Conservation (phyloP, 2,888 invertebrate species). For the Apodemia mormo region DNA sequence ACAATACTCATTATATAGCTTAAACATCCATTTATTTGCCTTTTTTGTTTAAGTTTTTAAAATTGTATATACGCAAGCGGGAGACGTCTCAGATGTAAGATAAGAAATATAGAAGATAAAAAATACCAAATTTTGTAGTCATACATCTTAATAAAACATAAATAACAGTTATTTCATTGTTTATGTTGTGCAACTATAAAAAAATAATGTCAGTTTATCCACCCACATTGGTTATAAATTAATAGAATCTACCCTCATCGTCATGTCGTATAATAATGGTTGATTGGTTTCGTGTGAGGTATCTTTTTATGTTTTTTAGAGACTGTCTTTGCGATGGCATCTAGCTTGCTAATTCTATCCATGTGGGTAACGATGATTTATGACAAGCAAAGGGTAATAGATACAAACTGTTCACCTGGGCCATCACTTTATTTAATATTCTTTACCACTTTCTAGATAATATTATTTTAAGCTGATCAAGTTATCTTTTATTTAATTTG, state of each 20-base stretch:
- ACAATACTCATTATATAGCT: too few species aligned
- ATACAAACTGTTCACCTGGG: constrained; percentile 20
- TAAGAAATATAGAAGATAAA: too few species aligned
- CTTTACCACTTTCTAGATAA: not conserved
- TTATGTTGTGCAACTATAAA: constrained; percentile 59
- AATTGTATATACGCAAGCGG: not conserved
- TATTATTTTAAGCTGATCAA: constrained; percentile 3
- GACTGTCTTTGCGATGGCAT: constrained; percentile 59
- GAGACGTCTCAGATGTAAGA: not conserved
- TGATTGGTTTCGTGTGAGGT: constrained; percentile 77
- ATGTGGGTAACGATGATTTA: constrained; percentile 68
- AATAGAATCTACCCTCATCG: constrained; percentile 78
- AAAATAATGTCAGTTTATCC: constrained; percentile 77
- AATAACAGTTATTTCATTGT: constrained; percentile 64
- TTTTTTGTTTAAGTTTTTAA: not conserved
- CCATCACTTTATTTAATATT: constrained; percentile 6
- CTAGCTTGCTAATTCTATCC: constrained; percentile 61
- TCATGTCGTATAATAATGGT: constrained; percentile 74
- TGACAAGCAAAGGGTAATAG: constrained; percentile 37
- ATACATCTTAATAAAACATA: constrained; percentile 62
- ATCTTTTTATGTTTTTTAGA: constrained; percentile 73
- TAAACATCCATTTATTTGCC: too few species aligned
- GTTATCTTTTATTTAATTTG: not conserved
- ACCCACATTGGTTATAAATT: constrained; percentile 81
- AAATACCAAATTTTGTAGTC: constrained; percentile 25